Base-by-base conservation (phyloP, 2,113 vertebrate species). In the Anhinga rufa region DNA sequence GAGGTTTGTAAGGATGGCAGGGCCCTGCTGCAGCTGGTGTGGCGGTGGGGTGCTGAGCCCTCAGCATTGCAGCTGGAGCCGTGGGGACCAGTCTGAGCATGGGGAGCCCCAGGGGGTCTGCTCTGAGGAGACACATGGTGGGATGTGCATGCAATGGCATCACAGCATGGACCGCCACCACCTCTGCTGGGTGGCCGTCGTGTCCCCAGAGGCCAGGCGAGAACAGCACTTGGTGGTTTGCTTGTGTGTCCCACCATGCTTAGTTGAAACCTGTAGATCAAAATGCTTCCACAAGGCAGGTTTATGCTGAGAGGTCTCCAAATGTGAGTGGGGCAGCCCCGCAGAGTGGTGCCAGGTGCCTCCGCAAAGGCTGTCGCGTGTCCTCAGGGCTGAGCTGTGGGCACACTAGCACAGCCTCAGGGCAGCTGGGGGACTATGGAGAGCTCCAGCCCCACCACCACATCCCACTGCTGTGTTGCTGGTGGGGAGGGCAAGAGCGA, bases 311-410 rank as follows among this genome's bases (percentile, higher is more conserved):
- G 71, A 48, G 54, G 79, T 89, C 71, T 92, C 74, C 80, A 91
- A 49, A 77, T 32, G 83, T 14, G 66, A 54, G 12, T 52, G 66
- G 25, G 22, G 21, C 36, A 74, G 38, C n/a, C 8, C 36, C 76
- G 31, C 29, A 4, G 36, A 32, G 72, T 1, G 2, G 57, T 29
- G 29, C 57, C 57, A 55, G 66, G 24, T 75, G 57, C 46, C 24
- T 54, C 77, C 58, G 42, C 48, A 61, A 22, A n/a, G 76, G 36
- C 22, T 0, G 1, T 38, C 1, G 0, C 2, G 2, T 21, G 13
- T 72, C 58, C 21, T 57, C 40, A 36, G 46, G 21, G 29, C 51
- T 86, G 58, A 74, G 55, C 26, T 20, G 13, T 0, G 76, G 40
- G 18, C 36, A 64, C 19, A 12, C 29, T 65, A 66, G 40, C 11